Evolutionary conservation across 2,113 vertebrate species (phyloP), one percentile per base, ranked within the genome.

Genomic region (Fulica atra): DNA sequence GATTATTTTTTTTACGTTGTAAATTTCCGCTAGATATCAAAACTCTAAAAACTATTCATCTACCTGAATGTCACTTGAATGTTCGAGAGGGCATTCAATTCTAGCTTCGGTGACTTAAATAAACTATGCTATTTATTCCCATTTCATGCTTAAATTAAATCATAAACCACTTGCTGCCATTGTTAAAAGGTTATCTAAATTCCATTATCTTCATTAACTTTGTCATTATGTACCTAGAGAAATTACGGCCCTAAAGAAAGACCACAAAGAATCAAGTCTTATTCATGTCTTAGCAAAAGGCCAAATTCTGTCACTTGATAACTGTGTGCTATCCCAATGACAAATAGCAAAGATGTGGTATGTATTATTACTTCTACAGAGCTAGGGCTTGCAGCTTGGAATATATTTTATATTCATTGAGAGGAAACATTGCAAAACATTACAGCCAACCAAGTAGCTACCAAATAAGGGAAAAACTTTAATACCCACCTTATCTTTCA

Each of bases 341-440:
- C 16, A 65, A 64, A 84, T 8, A 73, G 23, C 6, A 18, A 81
- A 81, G 10, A 7, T 7, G 36, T 9, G 64, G 0, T 20, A n/a
- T 46, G 23, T 80, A 36, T 74, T 91, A 81, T 56, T 46, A 18
- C 7, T 46, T 87, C 96, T 89, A 87, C 38, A 56, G 36, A 7
- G 1, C 21, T 66, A 50, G 36, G 40, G 24, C 29, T 72, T 84
- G 44, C 77, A 95, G 68, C 28, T 88, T 95, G 79, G 57, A 14
- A 70, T 86, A 87, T 88, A 77, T 78, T 96, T 95, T 81, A 66
- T 76, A 88, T 85, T 42, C 36, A 76, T 1, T 54, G 33, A 89
- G 59, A 91, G 11, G 15, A 66, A 59, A 61, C 14, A 36, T 78
- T 54, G 73, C 23, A 79, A 69, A 46, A 68, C 16, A 73, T 80